Base-by-base conservation (phyloP, 2,113 vertebrate species). In the Lethenteron reissneri region DNA sequence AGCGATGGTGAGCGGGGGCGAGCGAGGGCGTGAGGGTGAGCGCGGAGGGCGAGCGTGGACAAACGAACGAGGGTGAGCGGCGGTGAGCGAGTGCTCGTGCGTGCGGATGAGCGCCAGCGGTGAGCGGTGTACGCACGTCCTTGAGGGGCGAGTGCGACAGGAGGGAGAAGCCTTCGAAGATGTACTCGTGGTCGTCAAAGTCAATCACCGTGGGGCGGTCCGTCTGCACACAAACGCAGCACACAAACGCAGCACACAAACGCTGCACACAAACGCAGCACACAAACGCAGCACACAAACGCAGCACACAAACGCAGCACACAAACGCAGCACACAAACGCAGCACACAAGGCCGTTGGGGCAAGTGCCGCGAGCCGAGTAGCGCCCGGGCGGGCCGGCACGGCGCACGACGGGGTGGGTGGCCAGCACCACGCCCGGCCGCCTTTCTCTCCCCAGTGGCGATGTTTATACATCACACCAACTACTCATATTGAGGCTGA, bases 161-260 rank as follows among this genome's bases (percentile, higher is more conserved):
- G 76, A 97, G 86, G 3, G 92, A 97, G 81, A 99, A 99, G 9
- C 94, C 94, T 80, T 99, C 94, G 73, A 99, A 99, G 78, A 99
- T 89, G 74, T 99, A 99, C 75, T 99, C 94, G 2, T 99, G 94
- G 78, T 99, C 94, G 58, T 99, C 94, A 56, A 97, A 99, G 75
- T 99, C 92, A 71, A 99, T 86, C 76, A 96, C 94, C 3, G 94
- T 99, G 12, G 94, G 94, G 73, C 92, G 78, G 79, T 99, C 94
- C 0, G 94, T 99, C 94, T 99, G 78, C 70, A 79, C 80, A 74
- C 74, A 72, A 60, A 79, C 10, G n/a, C n/a, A n/a, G n/a, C n/a
- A n/a, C n/a, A n/a, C n/a, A n/a, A n/a, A n/a, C n/a, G n/a, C n/a
- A n/a, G n/a, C n/a, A n/a, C n/a, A n/a, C n/a, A n/a, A n/a, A n/a